These are phyloP conservation scores for Saguinus imperator DNA, from an alignment of 2,113 vertebrate species.

Conservation along the genomic window DNA sequence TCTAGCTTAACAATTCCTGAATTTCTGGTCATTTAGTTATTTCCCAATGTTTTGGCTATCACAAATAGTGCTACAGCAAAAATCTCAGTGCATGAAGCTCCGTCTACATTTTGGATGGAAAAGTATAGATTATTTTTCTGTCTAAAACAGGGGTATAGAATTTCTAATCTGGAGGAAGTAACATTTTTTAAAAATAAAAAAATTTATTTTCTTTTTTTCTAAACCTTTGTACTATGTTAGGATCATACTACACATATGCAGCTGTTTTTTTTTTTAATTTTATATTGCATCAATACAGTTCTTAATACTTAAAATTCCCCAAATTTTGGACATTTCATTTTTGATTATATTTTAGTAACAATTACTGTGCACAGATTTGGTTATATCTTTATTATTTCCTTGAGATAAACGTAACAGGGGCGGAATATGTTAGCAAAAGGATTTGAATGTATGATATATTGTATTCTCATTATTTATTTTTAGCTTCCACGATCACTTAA, in stretches of 20 bases:
- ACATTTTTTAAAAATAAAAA: background rate
- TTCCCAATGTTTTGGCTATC: background rate
- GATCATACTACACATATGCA: background rate
- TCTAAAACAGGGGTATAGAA: background rate
- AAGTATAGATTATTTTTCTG: background rate
- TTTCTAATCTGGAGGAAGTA: constrained; percentile 19
- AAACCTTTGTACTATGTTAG: background rate
- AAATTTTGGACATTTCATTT: background rate
- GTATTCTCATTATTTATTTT: background rate
- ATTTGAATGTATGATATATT: background rate
- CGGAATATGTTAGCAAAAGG: background rate
- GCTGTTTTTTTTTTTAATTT: background rate
- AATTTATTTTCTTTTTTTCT: background rate
- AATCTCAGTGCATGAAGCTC: background rate
- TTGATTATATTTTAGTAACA: background rate
- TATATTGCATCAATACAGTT: background rate
- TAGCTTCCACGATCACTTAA: background rate
- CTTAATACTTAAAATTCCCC: background rate
- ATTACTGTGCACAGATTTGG: background rate
- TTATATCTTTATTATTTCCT: background rate
- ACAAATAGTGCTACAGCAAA: background rate
- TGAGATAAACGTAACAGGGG: background rate
- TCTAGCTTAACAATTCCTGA: background rate
- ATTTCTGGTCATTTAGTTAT: background rate
- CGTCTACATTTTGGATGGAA: background rate